A percentile compares a stretch with the other conserved stretches of the same genome.
phyloP scores from a whole-genome alignment of 2,113 vertebrate species.

The Indicator maculatus region DNA sequence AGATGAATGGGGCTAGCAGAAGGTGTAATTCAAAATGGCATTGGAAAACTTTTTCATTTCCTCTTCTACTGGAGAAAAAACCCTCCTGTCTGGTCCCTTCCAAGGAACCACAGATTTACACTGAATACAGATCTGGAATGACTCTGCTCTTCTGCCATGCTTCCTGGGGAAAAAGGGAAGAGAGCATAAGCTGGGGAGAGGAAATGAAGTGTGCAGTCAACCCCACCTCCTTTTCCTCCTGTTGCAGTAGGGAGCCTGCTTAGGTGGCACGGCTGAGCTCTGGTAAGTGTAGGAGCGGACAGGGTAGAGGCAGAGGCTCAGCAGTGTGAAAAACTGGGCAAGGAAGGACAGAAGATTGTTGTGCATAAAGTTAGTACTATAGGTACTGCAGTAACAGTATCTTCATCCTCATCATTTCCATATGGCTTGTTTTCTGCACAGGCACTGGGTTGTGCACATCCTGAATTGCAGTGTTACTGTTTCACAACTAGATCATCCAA shows the following conservation, averaged over 20 bases:
- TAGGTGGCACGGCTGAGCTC: not conserved
- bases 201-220: not conserved
- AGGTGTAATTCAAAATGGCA: not conserved
- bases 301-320: not conserved
- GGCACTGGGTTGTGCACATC: rapidly evolving
- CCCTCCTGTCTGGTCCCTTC: not conserved
- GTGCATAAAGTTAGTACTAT: not conserved
- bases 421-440: not conserved
- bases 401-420: rapidly evolving
- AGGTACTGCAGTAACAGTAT: too few species aligned
- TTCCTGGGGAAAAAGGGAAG: not conserved
- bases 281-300: rapidly evolving
- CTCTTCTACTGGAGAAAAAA: rapidly evolving
- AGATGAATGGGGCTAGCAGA: not conserved
- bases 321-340: not conserved
- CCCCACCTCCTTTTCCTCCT: not conserved
- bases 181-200: not conserved
- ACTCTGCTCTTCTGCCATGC: not conserved
- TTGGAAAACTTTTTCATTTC: not conserved
- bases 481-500: not conserved
- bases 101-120: not conserved
- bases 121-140: not conserved
- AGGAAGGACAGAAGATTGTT: not conserved
- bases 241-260: not conserved
- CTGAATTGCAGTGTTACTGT: not conserved